Conservation (phyloP, 2,113 vertebrate species). For the Gallinago undulata region DNA sequence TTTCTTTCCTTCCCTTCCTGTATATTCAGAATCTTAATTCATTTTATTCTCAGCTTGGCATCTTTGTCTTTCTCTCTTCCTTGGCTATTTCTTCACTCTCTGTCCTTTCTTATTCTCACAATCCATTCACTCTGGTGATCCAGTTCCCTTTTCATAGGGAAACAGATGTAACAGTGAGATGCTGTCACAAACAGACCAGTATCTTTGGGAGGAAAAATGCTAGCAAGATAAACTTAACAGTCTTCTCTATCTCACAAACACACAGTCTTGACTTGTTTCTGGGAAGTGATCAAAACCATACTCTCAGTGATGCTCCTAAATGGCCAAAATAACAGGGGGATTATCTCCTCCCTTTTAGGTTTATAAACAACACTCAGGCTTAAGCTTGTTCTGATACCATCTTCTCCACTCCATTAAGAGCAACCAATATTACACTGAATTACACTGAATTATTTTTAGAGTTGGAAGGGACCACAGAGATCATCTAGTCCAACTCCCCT, state of each 20-base stretch:
- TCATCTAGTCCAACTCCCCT: no score
- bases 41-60: background rate
- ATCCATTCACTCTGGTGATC: background rate
- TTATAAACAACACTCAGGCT: background rate
- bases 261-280: background rate
- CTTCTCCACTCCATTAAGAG: background rate
- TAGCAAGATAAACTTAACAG: background rate
- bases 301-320: background rate
- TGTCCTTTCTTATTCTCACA: background rate
- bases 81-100: background rate
- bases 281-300: background rate
- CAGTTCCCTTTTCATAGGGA: slow-evolving; percentile 7
- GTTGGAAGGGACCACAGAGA: no score
- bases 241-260: background rate
- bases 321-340: background rate
- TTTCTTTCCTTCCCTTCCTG: background rate
- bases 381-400: background rate
- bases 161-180: slow-evolving; percentile 1
- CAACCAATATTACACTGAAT: background rate
- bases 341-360: background rate
- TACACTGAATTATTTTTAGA: no score
- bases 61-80: background rate
- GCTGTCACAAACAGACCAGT: background rate
- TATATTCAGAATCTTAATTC: background rate
- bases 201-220: background rate